Evolutionary conservation across 2,797 vertebrate genomes (phyloP), one percentile per base, ranked within the genome.

Genomic region (Morus bassanus): DNA sequence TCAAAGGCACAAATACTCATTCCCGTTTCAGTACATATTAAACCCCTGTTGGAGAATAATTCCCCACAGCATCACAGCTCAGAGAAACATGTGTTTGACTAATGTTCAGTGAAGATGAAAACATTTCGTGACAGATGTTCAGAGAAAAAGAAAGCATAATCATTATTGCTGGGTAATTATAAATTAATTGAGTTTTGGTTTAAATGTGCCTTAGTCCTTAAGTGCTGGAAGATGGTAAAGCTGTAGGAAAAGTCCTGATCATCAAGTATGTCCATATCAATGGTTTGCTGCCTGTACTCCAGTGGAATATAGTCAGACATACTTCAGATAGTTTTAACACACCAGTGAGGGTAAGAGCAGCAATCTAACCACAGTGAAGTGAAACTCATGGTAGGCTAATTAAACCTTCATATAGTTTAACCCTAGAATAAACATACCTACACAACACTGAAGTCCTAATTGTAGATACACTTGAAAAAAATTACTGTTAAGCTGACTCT

Each of bases 41-140:
- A 91, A 50, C 22, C 64, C 60, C 60, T 70, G 57, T 68, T 85
- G 91, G 53, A 91, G 61, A 88, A 88, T 80, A 56, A 80, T 88
- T 92, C 89, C 82, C 78, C 45, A 54, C 85, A 87, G 72, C 78
- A 77, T 57, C 75, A 50, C 45, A 64, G 89, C 75, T 88, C 86
- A 69, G 85, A 88, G 87, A 91, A 96, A 63, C 93, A 92, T 89
- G 93, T 97, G 95, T 91, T 92, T 94, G 64, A 85, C 68, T 97
- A 74, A 95, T 68, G 84, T 85, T 91, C 59, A 83, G 67, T 57
- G 78, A 92, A 80, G 78, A 82, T 87, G 39, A 87, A 96, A 92
- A 89, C 37, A 74, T 83, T 87, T 73, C 1, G 4, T 80, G 89
- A 87, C 95, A 97, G 95, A 94, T 95, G 89, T 91, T 97, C 70